Evolutionary conservation across 2,113 vertebrate genomes (phyloP).

Genomic region (Carassius gibelio): DNA sequence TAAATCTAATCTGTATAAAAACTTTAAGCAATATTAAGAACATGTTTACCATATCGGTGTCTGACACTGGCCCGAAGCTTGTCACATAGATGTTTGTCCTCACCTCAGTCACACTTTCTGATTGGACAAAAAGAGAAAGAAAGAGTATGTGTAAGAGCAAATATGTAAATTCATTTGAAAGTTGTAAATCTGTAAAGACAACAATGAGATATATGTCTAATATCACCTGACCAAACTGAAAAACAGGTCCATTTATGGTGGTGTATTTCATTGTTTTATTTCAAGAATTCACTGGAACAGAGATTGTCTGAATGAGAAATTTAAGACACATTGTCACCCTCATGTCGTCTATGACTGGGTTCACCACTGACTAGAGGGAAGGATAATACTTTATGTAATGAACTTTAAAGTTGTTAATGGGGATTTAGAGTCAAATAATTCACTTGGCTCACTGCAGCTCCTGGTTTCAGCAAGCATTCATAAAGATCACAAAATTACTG

Average conservation of each 20-base stretch:
- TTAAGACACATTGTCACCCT: neutral
- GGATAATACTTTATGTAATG: neutral
- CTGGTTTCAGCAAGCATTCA: neutral
- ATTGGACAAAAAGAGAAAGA: conserved; percentile 44
- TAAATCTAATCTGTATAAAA: neutral
- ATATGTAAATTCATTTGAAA: neutral
- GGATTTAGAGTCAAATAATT: neutral
- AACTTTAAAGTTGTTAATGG: neutral
- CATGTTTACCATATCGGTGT: conserved; percentile 94
- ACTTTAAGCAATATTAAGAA: neutral
- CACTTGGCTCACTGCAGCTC: neutral
- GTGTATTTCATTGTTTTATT: neutral
- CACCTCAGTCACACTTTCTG: conserved; percentile 96
- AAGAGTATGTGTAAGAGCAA: neutral
- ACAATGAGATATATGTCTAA: neutral
- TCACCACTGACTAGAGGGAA: neutral
- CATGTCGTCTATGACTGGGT: neutral
- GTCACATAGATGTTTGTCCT: conserved; percentile 98
- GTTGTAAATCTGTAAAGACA: conserved; percentile 22
- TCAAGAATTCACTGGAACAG: neutral
- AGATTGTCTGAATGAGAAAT: neutral
- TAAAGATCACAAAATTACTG: too few relatives aligned
- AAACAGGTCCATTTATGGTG: neutral
- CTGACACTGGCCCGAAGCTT: conserved; percentile 95
- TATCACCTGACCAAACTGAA: neutral